Percentiles rank a stretch among this genome's conserved stretches.
Evolutionary conservation across 1,140 invertebrate genomes (phyloP).

Genomic region (Propsilocerus akamusi): DNA sequence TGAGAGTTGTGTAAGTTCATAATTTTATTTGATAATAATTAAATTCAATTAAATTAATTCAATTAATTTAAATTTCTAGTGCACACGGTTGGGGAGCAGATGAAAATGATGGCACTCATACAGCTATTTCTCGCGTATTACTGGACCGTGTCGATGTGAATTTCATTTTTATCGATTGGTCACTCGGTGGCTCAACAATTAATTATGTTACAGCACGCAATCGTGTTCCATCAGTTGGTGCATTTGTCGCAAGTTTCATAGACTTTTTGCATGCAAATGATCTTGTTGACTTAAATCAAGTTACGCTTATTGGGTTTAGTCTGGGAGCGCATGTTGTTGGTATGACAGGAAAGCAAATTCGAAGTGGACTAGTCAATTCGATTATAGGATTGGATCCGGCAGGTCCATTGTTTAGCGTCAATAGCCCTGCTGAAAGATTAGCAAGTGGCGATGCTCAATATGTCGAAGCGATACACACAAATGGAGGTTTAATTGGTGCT

Average conservation of each 20-base stretch:
- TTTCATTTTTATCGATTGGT: slow-evolving; percentile 45
- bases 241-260: slow-evolving; percentile 18
- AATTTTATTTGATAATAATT: background rate
- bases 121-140: background rate
- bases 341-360: background rate
- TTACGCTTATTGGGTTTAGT: background rate
- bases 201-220: slow-evolving; percentile 27
- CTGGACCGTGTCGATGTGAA: slow-evolving; percentile 23
- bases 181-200: slow-evolving; percentile 26
- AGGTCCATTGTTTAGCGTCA: slow-evolving; percentile 14
- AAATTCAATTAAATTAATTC: too few species aligned
- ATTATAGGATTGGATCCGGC: slow-evolving; percentile 21
- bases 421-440: slow-evolving; percentile 18
- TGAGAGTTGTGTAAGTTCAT: background rate
- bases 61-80: too few species aligned
- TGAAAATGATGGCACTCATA: background rate
- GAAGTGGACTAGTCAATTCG: background rate
- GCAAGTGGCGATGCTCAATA: slow-evolving; percentile 28
- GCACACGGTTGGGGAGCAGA: too few species aligned
- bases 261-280: slow-evolving; percentile 17
- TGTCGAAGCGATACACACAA: slow-evolving; percentile 33
- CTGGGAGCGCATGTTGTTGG: slow-evolving; percentile 4
- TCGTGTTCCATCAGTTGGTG: slow-evolving; percentile 17
- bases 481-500: slow-evolving; percentile 14
- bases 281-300: slow-evolving; percentile 12